These are phyloP conservation scores for Buceros bicornis DNA, from an alignment of 2,797 vertebrate species.

Conservation along the genomic window DNA sequence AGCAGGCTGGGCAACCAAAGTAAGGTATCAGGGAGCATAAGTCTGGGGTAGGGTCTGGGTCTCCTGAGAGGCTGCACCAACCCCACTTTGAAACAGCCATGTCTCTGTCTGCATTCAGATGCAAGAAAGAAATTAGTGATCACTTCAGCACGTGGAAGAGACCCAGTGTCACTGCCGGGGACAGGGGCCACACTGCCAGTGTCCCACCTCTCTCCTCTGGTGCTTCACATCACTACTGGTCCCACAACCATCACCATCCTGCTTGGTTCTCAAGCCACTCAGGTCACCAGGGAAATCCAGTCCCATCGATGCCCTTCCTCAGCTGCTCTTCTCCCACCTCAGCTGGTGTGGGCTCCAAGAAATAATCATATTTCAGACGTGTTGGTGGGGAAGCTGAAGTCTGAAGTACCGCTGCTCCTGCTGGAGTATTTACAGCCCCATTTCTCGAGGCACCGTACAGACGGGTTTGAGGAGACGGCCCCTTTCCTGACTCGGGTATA, in stretches of 20 bases:
- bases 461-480: not conserved
- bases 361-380: not conserved
- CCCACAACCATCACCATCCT: not conserved
- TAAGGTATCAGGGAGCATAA: not conserved
- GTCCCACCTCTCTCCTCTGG: not conserved
- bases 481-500: not conserved
- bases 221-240: not conserved
- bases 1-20: not conserved
- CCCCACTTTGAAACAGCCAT: not conserved
- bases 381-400: not conserved
- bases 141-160: not conserved
- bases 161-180: not conserved
- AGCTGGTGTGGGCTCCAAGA: rapidly evolving
- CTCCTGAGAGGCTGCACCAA: not conserved
- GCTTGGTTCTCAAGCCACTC: not conserved
- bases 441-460: not conserved
- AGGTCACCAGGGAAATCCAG: not conserved
- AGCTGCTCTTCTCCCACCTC: not conserved
- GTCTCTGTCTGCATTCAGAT: rapidly evolving
- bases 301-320: not conserved
- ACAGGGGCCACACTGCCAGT: not conserved
- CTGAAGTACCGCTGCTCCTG: not conserved
- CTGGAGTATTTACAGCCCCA: not conserved
- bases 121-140: not conserved
- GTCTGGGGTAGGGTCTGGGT: not conserved